Percentiles rank a stretch among this genome's conserved stretches.
These are phyloP conservation scores for Amphiduros pacificus DNA, from an alignment of 2,888 invertebrate species.

Conservation along the genomic window DNA sequence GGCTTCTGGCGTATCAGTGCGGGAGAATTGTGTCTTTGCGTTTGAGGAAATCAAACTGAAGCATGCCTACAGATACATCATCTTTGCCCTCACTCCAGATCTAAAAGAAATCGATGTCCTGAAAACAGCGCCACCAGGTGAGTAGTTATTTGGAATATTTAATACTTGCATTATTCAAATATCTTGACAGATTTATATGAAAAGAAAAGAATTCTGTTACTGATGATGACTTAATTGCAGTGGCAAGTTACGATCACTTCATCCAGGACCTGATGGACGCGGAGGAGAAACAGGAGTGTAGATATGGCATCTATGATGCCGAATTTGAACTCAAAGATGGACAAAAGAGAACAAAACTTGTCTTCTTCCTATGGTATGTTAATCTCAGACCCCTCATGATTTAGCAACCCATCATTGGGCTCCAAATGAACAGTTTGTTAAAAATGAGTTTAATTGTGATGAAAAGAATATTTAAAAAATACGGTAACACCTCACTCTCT, in stretches of 20 bases:
- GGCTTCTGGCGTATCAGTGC: conserved; percentile 93
- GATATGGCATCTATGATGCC: conserved; percentile 95
- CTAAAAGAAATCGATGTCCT: conserved; percentile 75
- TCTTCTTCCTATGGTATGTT: conserved; percentile 51
- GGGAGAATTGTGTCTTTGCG: conserved; percentile 90
- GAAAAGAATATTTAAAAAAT: too few species aligned
- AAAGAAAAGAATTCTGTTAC: too few species aligned
- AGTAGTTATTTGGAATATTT: conserved; percentile 1
- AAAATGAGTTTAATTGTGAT: too few species aligned
- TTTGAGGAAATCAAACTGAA: conserved; percentile 98
- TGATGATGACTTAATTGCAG: conserved; percentile 29
- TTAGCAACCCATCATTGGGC: too few species aligned
- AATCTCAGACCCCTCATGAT: too few species aligned
- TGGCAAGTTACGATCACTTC: conserved; percentile 89
- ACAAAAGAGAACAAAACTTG: conserved; percentile 44
- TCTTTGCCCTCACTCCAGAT: conserved; percentile 93
- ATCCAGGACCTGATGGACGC: conserved; percentile 79
- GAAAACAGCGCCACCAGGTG: conserved; percentile 27
- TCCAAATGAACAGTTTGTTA: too few species aligned
- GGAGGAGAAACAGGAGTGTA: conserved; percentile 83
- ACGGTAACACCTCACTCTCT: too few species aligned
- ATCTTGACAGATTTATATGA: too few species aligned
- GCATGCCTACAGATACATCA: conserved; percentile 92
- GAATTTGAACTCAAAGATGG: conserved; percentile 81
- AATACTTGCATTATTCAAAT: neutral